phyloP scores from a whole-genome alignment of 2,113 vertebrate genomes.

The Brienomyrus longianalis region DNA sequence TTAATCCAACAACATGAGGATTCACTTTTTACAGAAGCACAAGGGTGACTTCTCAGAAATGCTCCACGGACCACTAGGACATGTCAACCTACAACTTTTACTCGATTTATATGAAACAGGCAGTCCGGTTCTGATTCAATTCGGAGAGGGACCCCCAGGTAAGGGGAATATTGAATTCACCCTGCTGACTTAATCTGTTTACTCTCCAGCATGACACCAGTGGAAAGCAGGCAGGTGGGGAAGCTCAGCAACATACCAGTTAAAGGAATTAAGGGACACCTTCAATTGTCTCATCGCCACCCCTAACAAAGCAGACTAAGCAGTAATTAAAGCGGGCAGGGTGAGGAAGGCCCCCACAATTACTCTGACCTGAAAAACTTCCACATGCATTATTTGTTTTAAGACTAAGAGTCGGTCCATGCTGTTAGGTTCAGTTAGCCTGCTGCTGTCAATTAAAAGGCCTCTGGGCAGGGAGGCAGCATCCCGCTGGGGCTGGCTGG shows the following conservation, averaged over 20 bases:
- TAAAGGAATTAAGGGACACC: constrained; percentile 69
- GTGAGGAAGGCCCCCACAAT: constrained; percentile 52
- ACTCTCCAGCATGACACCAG: constrained; percentile 41
- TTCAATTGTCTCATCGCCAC: constrained; percentile 61
- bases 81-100: constrained; percentile 12
- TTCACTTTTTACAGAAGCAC: not conserved
- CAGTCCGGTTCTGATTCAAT: constrained; percentile 53
- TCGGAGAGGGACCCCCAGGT: constrained; percentile 55
- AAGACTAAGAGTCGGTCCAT: constrained; percentile 43
- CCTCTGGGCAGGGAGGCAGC: constrained; percentile 73
- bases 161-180: constrained; percentile 56
- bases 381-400: constrained; percentile 64
- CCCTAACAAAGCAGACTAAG: constrained; percentile 51
- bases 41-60: not conserved
- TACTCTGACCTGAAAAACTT: constrained; percentile 60
- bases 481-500: constrained; percentile 65
- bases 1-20: not conserved
- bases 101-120: constrained; percentile 49
- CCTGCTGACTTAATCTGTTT: constrained; percentile 66
- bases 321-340: constrained; percentile 59
- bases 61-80: not conserved
- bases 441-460: constrained; percentile 69
- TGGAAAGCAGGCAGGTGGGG: constrained; percentile 41
- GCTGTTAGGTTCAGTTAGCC: constrained; percentile 67
- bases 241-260: constrained; percentile 35